These are phyloP conservation scores for Butastur rufipennis DNA, from an alignment of 2,113 vertebrate genomes.

Conservation along the genomic window DNA sequence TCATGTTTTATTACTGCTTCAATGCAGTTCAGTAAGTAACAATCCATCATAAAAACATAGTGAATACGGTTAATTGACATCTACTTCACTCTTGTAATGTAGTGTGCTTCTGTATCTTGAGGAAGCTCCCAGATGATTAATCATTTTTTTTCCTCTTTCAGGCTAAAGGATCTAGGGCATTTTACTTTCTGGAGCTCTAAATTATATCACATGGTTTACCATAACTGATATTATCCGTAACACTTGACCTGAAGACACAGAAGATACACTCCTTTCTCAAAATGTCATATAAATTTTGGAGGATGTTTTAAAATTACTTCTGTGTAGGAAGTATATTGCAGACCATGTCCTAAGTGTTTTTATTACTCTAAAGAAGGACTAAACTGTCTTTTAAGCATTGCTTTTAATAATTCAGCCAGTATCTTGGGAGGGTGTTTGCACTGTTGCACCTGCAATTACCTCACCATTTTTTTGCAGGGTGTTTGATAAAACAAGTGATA, in stretches of 20 bases:
- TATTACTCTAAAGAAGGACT: neutral
- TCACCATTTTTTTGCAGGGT: neutral
- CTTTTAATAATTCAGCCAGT: neutral
- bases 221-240: neutral
- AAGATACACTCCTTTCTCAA: neutral
- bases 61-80: neutral
- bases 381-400: neutral
- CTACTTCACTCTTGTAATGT: neutral
- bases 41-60: neutral
- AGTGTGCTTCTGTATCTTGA: neutral
- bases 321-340: neutral
- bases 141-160: neutral
- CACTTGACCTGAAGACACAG: neutral
- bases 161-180: neutral
- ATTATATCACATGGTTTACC: neutral
- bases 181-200: neutral
- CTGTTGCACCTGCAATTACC: neutral
- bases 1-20: neutral
- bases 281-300: neutral
- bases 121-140: neutral
- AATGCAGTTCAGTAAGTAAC: neutral
- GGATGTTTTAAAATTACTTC: neutral
- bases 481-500: neutral
- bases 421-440: neutral
- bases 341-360: neutral